Base-by-base conservation (phyloP, 2,888 invertebrate genomes). In the Lycophotia porphyrea region DNA sequence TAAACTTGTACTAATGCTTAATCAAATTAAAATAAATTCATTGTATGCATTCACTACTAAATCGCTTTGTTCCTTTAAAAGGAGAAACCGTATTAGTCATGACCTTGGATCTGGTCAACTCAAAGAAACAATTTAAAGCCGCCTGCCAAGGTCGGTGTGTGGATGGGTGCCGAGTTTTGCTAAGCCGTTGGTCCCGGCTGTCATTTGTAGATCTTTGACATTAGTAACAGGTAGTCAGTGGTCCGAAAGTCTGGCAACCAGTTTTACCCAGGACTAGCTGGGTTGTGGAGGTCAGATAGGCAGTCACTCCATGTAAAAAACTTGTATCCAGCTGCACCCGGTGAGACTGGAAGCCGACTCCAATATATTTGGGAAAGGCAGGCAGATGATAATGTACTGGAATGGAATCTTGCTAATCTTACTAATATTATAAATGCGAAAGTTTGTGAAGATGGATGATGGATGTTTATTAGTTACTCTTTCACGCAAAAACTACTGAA, bases 11-110 rank as follows among this genome's bases (percentile, higher is more conserved):
- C 39, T n/a, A 8, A 63, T n/a, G 39, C 36, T 8, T 24, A 39
- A 58, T 44, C 1, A 34, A 66, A 81, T 78, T 63, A 21, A 39
- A 72, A 63, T 78, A 47, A 39, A 76, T 82, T 76, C 66, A 77
- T 80, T 70, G 52, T 83, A 73, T 70, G 39, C 60, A 3, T 18
- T 58, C 18, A 39, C 39, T 5, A 21, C 24, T 55, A 24, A 67
- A 58, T 55, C 1, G 27, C 2, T 36, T 39, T 52, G 77, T 42
- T 0, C 8, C 44, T 81, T 1, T 13, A 42, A 42, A 67, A 63
- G 81, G 82, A 67, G 47, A 9, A 21, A 0, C 36, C 31, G 27
- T 15, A 36, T 72, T 36, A 7, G 80, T 47, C 1, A 42, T 55
- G 76, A 13, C 81, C 76, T 76, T 81, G 55, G 24, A 27, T 36